Percentiles rank a stretch among this genome's conserved stretches.
phyloP scores from a whole-genome alignment of 2,113 vertebrate species.

The Saccopteryx leptura region DNA sequence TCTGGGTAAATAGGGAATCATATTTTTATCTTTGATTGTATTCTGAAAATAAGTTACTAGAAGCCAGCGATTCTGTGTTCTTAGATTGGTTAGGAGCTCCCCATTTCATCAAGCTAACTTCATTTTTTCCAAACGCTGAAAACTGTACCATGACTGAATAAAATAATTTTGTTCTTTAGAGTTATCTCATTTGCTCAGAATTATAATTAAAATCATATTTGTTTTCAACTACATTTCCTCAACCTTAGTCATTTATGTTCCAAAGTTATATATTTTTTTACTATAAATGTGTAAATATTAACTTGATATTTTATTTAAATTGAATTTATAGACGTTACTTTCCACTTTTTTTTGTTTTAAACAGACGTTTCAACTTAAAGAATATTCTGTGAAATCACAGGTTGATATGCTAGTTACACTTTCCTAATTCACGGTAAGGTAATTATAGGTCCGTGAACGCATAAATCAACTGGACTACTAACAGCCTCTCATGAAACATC shows the following conservation, averaged over 20 bases:
- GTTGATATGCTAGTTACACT: background rate
- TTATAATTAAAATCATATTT: background rate
- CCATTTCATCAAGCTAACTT: conserved; percentile 6
- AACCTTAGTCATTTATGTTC: background rate
- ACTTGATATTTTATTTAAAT: conserved; percentile 8
- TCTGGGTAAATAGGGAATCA: conserved; percentile 33
- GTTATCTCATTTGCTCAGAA: background rate
- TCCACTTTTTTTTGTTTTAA: background rate
- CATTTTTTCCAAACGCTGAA: conserved; percentile 29
- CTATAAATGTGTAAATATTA: conserved; percentile 1
- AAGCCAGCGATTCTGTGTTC: background rate
- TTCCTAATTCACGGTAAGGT: background rate
- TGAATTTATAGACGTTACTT: background rate
- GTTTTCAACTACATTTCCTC: background rate
- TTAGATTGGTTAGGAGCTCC: conserved; percentile 8
- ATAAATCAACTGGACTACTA: background rate
- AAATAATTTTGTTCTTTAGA: conserved; percentile 13
- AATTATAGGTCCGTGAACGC: background rate
- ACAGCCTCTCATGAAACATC: background rate
- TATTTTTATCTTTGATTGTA: conserved; percentile 20
- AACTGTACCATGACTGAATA: background rate
- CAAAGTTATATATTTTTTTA: conserved; percentile 42
- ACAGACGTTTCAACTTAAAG: conserved; percentile 17
- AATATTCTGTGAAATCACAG: background rate
- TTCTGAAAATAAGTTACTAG: conserved; percentile 42